Percentiles rank a stretch among this genome's conserved stretches.
phyloP scores from a whole-genome alignment of 2,113 vertebrate species.

The Heteronetta atricapilla region DNA sequence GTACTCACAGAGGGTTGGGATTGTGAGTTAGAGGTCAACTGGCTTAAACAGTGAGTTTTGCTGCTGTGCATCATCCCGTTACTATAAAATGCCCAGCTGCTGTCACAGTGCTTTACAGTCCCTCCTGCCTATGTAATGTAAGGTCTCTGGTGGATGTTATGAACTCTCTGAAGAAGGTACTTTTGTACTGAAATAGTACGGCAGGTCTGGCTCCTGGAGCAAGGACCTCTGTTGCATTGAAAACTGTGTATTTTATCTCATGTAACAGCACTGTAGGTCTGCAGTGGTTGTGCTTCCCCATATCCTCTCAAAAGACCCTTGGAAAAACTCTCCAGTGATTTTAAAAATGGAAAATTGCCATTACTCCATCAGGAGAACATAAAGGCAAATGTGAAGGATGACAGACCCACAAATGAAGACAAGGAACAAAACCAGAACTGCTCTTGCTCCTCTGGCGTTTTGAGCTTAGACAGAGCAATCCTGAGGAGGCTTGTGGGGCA shows the following conservation, averaged over 20 bases:
- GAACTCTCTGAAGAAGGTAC: not conserved
- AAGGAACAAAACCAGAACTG: not conserved
- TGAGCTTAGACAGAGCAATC: not conserved
- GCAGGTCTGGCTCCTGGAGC: not conserved
- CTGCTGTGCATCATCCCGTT: not conserved
- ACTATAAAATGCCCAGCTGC: not conserved
- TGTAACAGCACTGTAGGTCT: fast-evolving
- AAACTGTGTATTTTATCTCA: not conserved
- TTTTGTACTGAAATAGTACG: not conserved
- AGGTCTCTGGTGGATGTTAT: not conserved
- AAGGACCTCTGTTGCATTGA: not conserved
- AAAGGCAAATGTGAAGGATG: fast-evolving
- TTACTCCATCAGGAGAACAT: not conserved
- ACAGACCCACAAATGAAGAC: not conserved
- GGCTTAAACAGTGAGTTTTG: not conserved
- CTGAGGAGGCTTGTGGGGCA: fast-evolving
- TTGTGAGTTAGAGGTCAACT: not conserved
- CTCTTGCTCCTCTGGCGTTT: not conserved
- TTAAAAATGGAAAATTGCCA: not conserved
- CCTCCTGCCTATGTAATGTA: not conserved
- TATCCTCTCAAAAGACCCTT: not conserved
- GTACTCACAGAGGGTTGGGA: not conserved
- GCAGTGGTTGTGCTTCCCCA: fast-evolving
- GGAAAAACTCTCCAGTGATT: fast-evolving
- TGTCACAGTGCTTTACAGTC: fast-evolving